Evolutionary conservation across 2,113 vertebrate genomes (phyloP).

Genomic region (Rana temporaria): DNA sequence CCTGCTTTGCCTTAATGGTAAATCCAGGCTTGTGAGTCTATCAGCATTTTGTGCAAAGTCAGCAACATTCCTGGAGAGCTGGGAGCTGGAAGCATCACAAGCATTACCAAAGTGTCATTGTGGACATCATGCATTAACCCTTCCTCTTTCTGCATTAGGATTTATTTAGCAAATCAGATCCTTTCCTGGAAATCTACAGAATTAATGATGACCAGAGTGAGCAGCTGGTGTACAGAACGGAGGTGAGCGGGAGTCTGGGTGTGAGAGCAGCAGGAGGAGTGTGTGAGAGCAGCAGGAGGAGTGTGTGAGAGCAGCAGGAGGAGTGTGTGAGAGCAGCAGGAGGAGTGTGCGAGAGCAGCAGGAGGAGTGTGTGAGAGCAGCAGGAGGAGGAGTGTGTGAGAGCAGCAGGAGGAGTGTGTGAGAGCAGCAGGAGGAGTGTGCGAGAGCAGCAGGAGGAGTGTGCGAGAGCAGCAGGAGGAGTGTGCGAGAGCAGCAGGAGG

Average conservation of each 20-base stretch:
- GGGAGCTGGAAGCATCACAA: too few relatives aligned
- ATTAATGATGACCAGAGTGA: slow-evolving; percentile 82
- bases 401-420: background rate
- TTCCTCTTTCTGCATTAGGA: slow-evolving; percentile 73
- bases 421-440: background rate
- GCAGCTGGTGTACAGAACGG: slow-evolving; percentile 91
- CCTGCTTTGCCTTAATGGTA: too few relatives aligned
- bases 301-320: background rate
- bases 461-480: too few relatives aligned
- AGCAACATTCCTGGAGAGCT: too few relatives aligned
- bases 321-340: background rate
- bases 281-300: background rate
- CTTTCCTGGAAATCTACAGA: slow-evolving; percentile 92
- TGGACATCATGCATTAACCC: background rate
- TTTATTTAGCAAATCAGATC: slow-evolving; percentile 95
- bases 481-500: background rate
- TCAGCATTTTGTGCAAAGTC: too few relatives aligned
- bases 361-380: background rate
- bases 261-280: background rate
- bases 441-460: too few relatives aligned
- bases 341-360: too few relatives aligned
- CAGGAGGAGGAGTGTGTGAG: background rate
- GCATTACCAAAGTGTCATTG: too few relatives aligned
- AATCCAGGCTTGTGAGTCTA: too few relatives aligned
- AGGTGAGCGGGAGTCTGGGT: slow-evolving; percentile 72